Evolutionary conservation across 2,113 vertebrate genomes (phyloP), one percentile per base, ranked within the genome.

Genomic region (Nycticryphes semicollaris): DNA sequence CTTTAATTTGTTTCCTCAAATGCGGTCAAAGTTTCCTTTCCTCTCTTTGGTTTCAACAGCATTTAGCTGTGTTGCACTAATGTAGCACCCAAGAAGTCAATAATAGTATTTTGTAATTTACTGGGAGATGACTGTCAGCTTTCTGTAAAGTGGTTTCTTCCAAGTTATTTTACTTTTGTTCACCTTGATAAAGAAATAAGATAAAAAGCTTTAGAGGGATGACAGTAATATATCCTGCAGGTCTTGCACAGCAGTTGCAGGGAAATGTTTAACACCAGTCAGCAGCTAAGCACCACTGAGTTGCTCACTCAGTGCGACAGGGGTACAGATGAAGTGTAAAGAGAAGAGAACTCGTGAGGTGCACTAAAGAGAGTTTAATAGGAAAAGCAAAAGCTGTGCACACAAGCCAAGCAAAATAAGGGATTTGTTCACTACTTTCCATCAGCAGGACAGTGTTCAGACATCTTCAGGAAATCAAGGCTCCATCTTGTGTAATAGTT

Each of bases 401-500:
- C 2, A 1, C 25, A 47, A 35, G 39, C 78, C 47, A 67, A 67
- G 63, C 11, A 43, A 56, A 66, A 45, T 3, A 54, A 66, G 25
- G 25, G 35, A 67, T 67, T 80, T 2, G 30, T 45, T 35, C 6
- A 30, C 33, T 30, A 5, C 25, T 35, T 67, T 10, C 5, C 31
- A 30, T 35, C 1, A 1, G 15, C 50, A 67, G 39, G 25, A 24
- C 30, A 12, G 24, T 54, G 28, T 47, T 39, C 64, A 50, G n/a
- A 23, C 64, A 21, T 8, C n/a, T 17, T 28, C n/a, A 21, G 41
- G 22, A 48, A 13, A 69, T 17, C 24, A 24, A 7, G 33, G 14
- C 25, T 47, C 20, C 28, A 39, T 21, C 51, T 45, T 0, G 0
- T 1, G 7, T 41, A 64, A n/a, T 1, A 2, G n/a, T 63, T 25